Evolutionary conservation across 1,140 invertebrate species (phyloP).

Genomic region (Meteorus sp.): DNA sequence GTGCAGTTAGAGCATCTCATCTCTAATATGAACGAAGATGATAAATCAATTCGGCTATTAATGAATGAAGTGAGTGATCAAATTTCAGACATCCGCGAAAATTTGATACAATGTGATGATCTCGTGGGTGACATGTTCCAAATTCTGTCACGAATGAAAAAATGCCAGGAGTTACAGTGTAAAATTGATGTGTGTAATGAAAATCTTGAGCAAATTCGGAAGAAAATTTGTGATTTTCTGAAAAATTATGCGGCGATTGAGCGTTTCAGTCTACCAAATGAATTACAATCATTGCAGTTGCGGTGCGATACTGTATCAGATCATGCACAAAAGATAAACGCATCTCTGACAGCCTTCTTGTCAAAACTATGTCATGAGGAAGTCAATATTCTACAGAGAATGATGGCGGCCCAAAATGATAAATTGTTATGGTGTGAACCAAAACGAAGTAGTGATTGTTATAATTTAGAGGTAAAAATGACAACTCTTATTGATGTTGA

Average conservation of each 20-base stretch:
- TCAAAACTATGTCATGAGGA: slow-evolving; percentile 89
- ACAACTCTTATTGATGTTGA: slow-evolving; percentile 78
- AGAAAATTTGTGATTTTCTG: slow-evolving; percentile 62
- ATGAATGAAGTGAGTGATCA: slow-evolving; percentile 71
- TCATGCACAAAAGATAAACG: slow-evolving; percentile 80
- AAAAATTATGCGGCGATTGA: slow-evolving; percentile 77
- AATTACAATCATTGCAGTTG: slow-evolving; percentile 76
- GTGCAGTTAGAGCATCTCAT: slow-evolving; percentile 75
- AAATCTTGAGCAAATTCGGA: slow-evolving; percentile 63
- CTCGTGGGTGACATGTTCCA: slow-evolving; percentile 84
- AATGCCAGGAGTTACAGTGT: slow-evolving; percentile 70
- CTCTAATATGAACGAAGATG: slow-evolving; percentile 71
- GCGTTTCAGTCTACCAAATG: slow-evolving; percentile 76
- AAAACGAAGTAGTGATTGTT: slow-evolving; percentile 83
- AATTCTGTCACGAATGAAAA: slow-evolving; percentile 76
- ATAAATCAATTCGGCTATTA: slow-evolving; percentile 70
- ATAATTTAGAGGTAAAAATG: slow-evolving; percentile 90
- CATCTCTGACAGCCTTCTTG: slow-evolving; percentile 77
- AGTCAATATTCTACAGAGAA: slow-evolving; percentile 76
- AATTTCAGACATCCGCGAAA: slow-evolving; percentile 78
- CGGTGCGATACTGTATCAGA: slow-evolving; percentile 72
- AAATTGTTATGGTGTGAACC: slow-evolving; percentile 91
- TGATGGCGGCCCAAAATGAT: slow-evolving; percentile 78
- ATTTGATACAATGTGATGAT: slow-evolving; percentile 88
- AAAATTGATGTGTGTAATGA: slow-evolving; percentile 66